Percentiles rank a stretch among this genome's conserved stretches.
phyloP scores from a whole-genome alignment of 2,113 vertebrate genomes.

The Ammodytes marinus region DNA sequence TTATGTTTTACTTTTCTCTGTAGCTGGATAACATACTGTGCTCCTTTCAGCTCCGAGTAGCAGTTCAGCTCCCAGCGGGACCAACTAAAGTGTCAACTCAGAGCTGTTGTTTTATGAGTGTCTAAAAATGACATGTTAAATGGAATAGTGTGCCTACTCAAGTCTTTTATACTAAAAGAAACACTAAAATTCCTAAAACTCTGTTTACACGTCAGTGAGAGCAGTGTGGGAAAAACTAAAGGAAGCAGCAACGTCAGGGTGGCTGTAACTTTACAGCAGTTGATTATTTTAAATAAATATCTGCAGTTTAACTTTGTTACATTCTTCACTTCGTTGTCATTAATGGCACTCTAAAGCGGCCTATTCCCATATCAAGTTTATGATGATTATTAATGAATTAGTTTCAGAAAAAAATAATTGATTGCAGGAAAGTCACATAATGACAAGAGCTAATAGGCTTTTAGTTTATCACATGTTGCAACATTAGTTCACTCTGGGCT shows the following conservation, averaged over 20 bases:
- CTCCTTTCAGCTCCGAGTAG: background rate
- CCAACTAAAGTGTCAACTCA: background rate
- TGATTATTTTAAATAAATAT: background rate
- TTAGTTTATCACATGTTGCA: background rate
- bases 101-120: background rate
- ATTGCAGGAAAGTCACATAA: background rate
- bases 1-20: background rate
- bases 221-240: background rate
- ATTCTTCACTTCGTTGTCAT: background rate
- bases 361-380: constrained; percentile 3
- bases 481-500: too few species aligned
- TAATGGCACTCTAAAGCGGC: too few species aligned
- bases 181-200: background rate
- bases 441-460: constrained; percentile 10
- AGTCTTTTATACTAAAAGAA: background rate
- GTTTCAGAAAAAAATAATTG: background rate
- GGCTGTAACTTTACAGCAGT: background rate
- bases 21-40: background rate
- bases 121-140: background rate
- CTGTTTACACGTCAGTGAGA: background rate
- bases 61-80: background rate
- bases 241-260: background rate
- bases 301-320: background rate
- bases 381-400: background rate
- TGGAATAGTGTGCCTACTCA: background rate